phyloP scores from a whole-genome alignment of 2,113 vertebrate genomes.

The Corapipo altera region DNA sequence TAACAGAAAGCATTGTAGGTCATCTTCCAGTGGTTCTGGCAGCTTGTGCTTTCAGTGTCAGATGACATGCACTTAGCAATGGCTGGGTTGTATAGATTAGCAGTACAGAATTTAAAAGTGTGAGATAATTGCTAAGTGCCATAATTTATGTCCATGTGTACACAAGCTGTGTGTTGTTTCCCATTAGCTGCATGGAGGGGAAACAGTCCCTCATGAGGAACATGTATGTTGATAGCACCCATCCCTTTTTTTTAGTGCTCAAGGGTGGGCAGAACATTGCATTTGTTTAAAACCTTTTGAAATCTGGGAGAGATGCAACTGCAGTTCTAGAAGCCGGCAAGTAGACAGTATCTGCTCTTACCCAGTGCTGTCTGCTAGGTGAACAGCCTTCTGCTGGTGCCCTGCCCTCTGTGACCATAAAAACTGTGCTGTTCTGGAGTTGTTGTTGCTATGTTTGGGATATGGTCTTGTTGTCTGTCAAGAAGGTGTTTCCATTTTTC shows the following conservation, averaged over 20 bases:
- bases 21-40: neutral
- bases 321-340: neutral
- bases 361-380: neutral
- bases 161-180: neutral
- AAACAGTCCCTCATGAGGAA: neutral
- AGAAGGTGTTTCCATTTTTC: neutral
- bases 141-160: neutral
- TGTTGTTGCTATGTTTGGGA: rapidly evolving
- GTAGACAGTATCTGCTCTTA: neutral
- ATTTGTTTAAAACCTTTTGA: neutral
- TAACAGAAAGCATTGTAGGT: neutral
- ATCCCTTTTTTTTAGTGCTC: neutral
- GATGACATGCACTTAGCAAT: neutral
- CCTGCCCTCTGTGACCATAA: neutral
- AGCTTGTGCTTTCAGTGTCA: neutral
- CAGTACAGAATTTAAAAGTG: neutral
- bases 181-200: neutral
- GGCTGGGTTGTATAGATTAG: neutral
- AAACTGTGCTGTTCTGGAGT: neutral
- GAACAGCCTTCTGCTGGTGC: neutral
- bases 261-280: neutral
- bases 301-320: neutral
- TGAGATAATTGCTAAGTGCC: neutral
- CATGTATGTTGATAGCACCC: neutral
- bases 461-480: neutral